phyloP scores from a whole-genome alignment of 1,140 invertebrate species.

The Anastatus disparis region DNA sequence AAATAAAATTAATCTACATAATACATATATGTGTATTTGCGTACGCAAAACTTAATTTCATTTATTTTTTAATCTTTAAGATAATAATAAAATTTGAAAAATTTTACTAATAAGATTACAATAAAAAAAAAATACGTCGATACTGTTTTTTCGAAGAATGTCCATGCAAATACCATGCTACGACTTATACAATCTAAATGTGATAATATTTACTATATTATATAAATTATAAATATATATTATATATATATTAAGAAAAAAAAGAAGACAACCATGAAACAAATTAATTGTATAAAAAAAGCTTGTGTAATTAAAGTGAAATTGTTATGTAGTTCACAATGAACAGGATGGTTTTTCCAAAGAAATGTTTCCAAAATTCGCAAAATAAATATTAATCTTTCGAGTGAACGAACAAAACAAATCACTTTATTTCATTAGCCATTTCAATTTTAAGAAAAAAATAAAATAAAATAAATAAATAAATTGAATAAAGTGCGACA shows the following conservation, averaged over 20 bases:
- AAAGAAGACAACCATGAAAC: conserved; percentile 18
- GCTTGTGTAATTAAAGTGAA: conserved; percentile 10
- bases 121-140: conserved; percentile 51
- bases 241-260: conserved; percentile 21
- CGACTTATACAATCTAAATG: conserved; percentile 69
- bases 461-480: neutral
- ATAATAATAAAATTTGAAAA: conserved; percentile 37
- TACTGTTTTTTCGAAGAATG: conserved; percentile 50
- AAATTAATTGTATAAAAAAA: conserved; percentile 36
- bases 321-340: neutral
- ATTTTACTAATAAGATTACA: conserved; percentile 44
- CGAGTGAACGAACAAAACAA: neutral
- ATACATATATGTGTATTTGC: neutral
- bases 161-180: conserved; percentile 50
- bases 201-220: conserved; percentile 68
- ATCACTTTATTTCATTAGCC: conserved; percentile 21
- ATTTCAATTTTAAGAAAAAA: conserved; percentile 5
- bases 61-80: neutral
- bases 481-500: conserved; percentile 14
- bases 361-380: no score
- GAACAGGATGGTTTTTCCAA: no score
- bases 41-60: no score
- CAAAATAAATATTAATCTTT: no score
- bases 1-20: conserved; percentile 6
- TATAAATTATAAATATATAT: conserved; percentile 54